Evolutionary conservation across 2,797 vertebrate species (phyloP).

Genomic region (Leptoclinus maculatus): DNA sequence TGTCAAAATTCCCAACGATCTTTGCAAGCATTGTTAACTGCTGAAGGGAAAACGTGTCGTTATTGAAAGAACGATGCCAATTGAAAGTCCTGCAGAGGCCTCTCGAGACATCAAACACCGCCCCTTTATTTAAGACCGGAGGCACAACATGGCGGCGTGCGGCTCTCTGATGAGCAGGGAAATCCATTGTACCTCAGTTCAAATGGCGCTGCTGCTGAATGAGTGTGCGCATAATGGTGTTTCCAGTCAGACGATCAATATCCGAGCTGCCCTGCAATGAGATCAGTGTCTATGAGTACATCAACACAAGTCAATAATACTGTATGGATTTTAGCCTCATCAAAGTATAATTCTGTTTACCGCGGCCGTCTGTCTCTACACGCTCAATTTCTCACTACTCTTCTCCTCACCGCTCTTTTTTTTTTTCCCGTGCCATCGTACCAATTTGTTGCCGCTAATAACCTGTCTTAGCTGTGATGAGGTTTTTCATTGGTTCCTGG

Average conservation of each 20-base stretch:
- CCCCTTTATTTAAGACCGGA: not conserved
- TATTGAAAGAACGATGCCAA: not conserved
- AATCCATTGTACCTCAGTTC: slow-evolving; percentile 47
- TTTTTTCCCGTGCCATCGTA: not conserved
- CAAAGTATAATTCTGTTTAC: slow-evolving; percentile 72
- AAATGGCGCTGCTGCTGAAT: slow-evolving; percentile 34
- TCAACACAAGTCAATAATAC: slow-evolving; percentile 70
- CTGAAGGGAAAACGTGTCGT: not conserved
- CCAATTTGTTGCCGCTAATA: slow-evolving; percentile 1
- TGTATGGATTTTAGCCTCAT: slow-evolving; percentile 69
- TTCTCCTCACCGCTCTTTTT: slow-evolving; percentile 14
- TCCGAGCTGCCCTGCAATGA: slow-evolving; percentile 62
- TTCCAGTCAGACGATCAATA: slow-evolving; percentile 74
- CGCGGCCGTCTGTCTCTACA: slow-evolving; percentile 44
- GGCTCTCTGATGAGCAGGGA: slow-evolving; percentile 20
- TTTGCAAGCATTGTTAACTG: not conserved
- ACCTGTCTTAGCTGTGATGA: not conserved
- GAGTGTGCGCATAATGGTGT: slow-evolving; percentile 57
- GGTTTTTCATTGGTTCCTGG: not conserved
- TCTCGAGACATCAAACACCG: slow-evolving; percentile 1
- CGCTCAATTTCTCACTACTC: slow-evolving; percentile 24
- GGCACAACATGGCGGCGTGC: not conserved
- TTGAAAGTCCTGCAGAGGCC: not conserved
- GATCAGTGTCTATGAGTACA: slow-evolving; percentile 68
- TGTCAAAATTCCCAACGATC: not conserved